Evolutionary conservation across 2,113 vertebrate genomes (phyloP).

Genomic region (Neodontobutis hainanensis): DNA sequence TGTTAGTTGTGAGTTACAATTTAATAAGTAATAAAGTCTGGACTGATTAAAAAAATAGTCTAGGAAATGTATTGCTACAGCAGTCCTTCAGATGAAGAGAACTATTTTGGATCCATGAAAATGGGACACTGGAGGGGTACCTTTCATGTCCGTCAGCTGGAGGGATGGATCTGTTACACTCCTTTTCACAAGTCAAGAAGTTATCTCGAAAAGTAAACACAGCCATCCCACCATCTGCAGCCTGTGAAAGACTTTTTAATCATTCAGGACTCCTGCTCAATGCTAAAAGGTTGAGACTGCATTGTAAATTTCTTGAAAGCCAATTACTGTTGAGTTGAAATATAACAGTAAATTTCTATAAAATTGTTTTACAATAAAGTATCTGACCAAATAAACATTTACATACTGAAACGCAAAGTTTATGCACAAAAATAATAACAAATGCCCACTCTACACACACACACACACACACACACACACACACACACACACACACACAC

Average conservation of each 20-base stretch:
- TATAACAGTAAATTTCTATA: too few species aligned
- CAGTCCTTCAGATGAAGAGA: background rate
- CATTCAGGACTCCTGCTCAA: conserved; percentile 7
- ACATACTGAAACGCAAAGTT: too few species aligned
- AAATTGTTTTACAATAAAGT: too few species aligned
- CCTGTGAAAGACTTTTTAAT: background rate
- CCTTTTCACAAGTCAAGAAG: conserved; percentile 12
- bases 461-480: too few species aligned
- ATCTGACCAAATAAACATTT: too few species aligned
- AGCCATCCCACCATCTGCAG: background rate
- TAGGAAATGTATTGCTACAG: background rate
- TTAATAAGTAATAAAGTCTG: too few species aligned
- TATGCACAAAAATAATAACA: too few species aligned
- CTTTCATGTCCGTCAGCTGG: conserved; percentile 1
- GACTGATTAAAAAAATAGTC: background rate
- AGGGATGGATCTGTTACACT: conserved; percentile 3
- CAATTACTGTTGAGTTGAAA: too few species aligned
- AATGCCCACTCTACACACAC: too few species aligned
- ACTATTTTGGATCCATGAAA: background rate
- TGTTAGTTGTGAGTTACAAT: too few species aligned
- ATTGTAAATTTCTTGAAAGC: background rate
- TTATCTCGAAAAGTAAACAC: conserved; percentile 1
- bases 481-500: too few species aligned
- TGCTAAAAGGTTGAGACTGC: conserved; percentile 8
- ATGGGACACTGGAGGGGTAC: background rate